These are phyloP conservation scores for Penaeus vannamei DNA, from an alignment of 1,140 invertebrate species.

Conservation along the genomic window DNA sequence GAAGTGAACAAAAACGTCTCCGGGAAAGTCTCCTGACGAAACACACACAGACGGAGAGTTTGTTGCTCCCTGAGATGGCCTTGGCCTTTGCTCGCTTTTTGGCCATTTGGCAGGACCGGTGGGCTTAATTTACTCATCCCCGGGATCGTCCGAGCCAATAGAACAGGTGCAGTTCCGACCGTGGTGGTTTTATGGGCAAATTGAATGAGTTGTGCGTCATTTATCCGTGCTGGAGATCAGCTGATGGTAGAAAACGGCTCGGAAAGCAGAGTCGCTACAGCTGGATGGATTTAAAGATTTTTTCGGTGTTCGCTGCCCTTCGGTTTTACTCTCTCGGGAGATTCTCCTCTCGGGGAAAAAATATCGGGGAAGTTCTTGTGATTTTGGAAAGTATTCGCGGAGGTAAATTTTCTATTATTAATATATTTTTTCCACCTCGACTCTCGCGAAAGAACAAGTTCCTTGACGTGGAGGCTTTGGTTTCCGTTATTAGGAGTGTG, in stretches of 20 bases:
- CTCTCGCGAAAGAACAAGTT: no score
- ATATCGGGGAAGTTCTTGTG: no score
- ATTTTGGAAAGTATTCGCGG: no score
- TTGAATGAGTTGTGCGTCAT: neutral
- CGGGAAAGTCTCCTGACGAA: constrained; percentile 43
- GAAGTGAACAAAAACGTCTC: constrained; percentile 11
- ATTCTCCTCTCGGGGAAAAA: no score
- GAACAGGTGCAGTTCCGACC: neutral
- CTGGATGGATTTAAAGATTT: no score
- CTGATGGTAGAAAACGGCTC: constrained; percentile 50
- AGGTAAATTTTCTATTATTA: no score
- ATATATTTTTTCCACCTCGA: no score
- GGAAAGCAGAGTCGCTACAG: no score
- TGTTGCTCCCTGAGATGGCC: constrained; percentile 50
- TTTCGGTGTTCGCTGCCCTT: no score
- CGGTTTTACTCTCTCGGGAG: no score
- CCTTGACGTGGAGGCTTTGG: no score
- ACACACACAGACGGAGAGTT: constrained; percentile 37
- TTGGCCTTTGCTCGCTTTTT: constrained; percentile 58
- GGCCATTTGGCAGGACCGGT: constrained; percentile 52
- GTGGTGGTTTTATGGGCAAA: neutral
- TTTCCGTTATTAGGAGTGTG: no score
- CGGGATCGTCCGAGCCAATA: neutral
- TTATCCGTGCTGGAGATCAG: constrained; percentile 27
- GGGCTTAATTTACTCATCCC: neutral